A percentile compares a stretch with the other conserved stretches of the same genome.
Evolutionary conservation across 2,797 vertebrate genomes (phyloP).

Genomic region (Dryobates pubescens): DNA sequence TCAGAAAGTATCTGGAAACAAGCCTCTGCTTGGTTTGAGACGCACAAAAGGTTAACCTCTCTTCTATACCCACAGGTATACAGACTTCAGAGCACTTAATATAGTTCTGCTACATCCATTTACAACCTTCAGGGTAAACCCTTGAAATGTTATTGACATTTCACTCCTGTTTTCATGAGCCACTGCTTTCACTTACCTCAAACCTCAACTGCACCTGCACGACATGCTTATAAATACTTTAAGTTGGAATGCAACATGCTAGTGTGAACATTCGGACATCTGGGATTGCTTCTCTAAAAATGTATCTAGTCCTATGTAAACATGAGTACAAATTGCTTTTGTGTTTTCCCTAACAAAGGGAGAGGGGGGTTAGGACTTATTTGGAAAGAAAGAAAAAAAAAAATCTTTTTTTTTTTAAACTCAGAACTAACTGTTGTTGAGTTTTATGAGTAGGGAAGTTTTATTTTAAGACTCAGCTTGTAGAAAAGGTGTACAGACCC

Average conservation of each 20-base stretch:
- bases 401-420: background rate
- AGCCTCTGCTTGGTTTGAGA: background rate
- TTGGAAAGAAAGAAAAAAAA: background rate
- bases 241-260: background rate
- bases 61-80: background rate
- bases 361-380: background rate
- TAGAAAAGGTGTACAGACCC: background rate
- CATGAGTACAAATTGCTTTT: background rate
- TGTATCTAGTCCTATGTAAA: background rate
- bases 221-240: background rate
- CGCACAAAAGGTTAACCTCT: background rate
- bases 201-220: background rate
- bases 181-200: background rate
- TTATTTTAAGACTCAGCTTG: background rate
- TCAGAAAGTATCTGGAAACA: slow-evolving; percentile 25
- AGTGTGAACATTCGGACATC: background rate
- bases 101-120: background rate
- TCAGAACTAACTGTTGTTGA: background rate
- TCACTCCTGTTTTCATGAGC: background rate
- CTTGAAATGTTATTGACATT: background rate
- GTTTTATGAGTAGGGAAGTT: background rate
- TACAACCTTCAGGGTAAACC: background rate
- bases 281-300: background rate
- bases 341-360: background rate
- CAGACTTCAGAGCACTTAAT: background rate